Evolutionary conservation across 2,888 invertebrate species (phyloP).

Genomic region (Apeira syringaria): DNA sequence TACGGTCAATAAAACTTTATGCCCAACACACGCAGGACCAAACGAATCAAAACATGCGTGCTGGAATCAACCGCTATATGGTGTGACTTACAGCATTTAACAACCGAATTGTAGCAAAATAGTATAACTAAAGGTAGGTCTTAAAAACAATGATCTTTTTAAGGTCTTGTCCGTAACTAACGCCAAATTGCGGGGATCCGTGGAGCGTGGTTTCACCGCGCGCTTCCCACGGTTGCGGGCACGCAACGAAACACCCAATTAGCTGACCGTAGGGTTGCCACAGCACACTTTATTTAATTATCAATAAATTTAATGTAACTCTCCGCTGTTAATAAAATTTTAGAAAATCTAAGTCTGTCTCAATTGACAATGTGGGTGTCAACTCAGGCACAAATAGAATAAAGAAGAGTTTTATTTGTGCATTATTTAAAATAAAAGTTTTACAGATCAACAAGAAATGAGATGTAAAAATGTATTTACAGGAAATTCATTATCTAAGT

Average conservation of each 20-base stretch:
- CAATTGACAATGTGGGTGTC: too few relatives aligned
- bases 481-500: too few relatives aligned
- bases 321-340: too few relatives aligned
- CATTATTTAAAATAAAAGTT: too few relatives aligned
- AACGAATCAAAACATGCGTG: constrained; percentile 18
- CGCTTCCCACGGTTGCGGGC: constrained; percentile 70
- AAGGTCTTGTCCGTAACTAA: constrained; percentile 55
- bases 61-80: constrained; percentile 15
- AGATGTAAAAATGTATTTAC: too few relatives aligned
- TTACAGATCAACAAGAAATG: too few relatives aligned
- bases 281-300: too few relatives aligned
- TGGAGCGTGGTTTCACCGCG: constrained; percentile 55
- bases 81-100: constrained; percentile 32
- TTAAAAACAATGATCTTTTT: constrained; percentile 26
- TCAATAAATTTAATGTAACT: too few relatives aligned
- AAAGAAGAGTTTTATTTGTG: too few relatives aligned
- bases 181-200: constrained; percentile 51
- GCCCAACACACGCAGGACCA: constrained; percentile 1
- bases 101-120: constrained; percentile 27
- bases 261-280: constrained; percentile 33
- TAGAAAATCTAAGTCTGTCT: too few relatives aligned
- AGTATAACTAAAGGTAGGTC: constrained; percentile 15
- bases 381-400: too few relatives aligned
- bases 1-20: constrained; percentile 11
- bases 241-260: constrained; percentile 66